A percentile compares a stretch with the other conserved stretches of the same genome.
Evolutionary conservation across 2,888 invertebrate species (phyloP).

Genomic region (Abscondita cerata): DNA sequence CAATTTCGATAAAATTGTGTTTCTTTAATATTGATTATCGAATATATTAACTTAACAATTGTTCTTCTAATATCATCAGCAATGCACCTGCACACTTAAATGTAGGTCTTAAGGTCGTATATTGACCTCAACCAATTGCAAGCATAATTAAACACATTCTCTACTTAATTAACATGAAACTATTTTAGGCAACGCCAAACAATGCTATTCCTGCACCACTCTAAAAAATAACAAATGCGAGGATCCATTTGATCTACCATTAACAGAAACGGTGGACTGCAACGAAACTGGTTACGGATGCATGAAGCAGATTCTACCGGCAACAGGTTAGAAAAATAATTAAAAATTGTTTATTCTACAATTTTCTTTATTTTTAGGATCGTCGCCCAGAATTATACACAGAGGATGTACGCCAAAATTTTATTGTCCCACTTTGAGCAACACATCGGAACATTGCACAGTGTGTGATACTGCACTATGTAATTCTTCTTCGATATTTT

Average conservation of each 20-base stretch:
- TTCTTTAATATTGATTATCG: no score
- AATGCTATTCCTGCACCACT: slow-evolving; percentile 10
- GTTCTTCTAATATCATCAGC: no score
- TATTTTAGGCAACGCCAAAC: neutral
- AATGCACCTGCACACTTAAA: no score
- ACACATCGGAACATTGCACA: neutral
- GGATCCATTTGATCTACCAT: neutral
- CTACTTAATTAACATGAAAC: no score
- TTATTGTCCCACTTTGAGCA: neutral
- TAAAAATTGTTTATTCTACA: no score
- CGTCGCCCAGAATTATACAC: neutral
- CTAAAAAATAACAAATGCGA: neutral
- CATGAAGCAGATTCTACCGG: slow-evolving; percentile 4
- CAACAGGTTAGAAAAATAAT: neutral
- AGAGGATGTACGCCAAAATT: slow-evolving; percentile 5
- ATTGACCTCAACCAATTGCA: no score
- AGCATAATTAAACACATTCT: no score
- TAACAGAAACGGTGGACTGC: neutral
- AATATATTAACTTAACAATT: no score
- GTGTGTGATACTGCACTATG: neutral
- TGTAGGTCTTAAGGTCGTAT: no score
- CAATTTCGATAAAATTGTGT: no score
- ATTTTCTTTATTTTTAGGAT: neutral
- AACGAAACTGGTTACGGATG: slow-evolving; percentile 9
- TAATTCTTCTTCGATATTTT: neutral